These are phyloP conservation scores for Tipula confusa DNA, from an alignment of 2,888 invertebrate genomes.

Conservation along the genomic window DNA sequence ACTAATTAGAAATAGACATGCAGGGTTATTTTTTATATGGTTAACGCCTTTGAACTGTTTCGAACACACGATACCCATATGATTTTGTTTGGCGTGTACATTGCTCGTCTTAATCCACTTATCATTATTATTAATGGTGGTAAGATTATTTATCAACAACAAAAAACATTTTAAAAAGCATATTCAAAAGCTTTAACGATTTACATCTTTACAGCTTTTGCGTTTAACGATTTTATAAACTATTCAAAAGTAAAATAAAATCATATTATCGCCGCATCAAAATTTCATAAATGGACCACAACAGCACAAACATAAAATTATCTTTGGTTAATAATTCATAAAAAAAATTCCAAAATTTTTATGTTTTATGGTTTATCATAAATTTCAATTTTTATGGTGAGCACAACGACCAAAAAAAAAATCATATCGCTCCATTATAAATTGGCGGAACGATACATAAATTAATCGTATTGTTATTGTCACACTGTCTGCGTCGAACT, in stretches of 20 bases:
- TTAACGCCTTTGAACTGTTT: background rate
- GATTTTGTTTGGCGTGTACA: background rate
- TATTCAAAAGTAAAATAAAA: background rate
- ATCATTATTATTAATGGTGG: background rate
- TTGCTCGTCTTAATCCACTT: background rate
- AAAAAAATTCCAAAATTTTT: background rate
- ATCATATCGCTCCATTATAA: background rate
- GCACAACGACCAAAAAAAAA: background rate
- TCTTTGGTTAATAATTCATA: background rate
- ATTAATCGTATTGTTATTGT: background rate
- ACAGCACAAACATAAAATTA: background rate
- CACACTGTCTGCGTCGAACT: no score
- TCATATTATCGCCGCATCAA: background rate
- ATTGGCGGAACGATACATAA: background rate
- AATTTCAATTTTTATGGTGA: background rate
- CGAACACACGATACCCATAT: background rate
- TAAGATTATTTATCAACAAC: background rate
- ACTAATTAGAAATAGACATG: background rate
- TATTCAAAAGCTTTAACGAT: background rate
- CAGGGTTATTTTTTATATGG: background rate
- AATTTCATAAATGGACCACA: background rate
- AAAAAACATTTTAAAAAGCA: background rate
- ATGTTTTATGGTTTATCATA: background rate
- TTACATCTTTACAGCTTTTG: background rate
- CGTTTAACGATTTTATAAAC: background rate